phyloP scores from a whole-genome alignment of 2,888 invertebrate genomes.

The Dynastes maya region DNA sequence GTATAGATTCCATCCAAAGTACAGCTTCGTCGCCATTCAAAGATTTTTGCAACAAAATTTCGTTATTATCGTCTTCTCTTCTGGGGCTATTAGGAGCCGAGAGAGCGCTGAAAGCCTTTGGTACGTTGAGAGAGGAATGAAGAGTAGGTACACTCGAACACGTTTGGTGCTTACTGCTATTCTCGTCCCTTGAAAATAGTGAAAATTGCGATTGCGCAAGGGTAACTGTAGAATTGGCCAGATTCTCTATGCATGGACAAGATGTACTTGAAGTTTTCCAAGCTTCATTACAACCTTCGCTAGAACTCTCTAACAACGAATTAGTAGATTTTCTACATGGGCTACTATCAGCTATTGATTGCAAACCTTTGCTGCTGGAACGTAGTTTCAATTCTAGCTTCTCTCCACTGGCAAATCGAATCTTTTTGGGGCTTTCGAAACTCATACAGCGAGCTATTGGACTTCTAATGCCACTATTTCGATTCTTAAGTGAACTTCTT shows the following conservation, averaged over 20 bases:
- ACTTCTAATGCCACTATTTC: slow-evolving; percentile 74
- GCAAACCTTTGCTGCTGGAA: slow-evolving; percentile 68
- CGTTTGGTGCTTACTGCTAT: slow-evolving; percentile 43
- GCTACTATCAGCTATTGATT: slow-evolving; percentile 76
- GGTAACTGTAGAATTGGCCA: slow-evolving; percentile 67
- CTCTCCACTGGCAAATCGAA: slow-evolving; percentile 84
- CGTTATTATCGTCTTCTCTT: slow-evolving; percentile 55
- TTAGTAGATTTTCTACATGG: slow-evolving; percentile 72
- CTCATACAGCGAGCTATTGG: slow-evolving; percentile 81
- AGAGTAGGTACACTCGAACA: slow-evolving; percentile 66
- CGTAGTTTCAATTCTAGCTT: slow-evolving; percentile 74
- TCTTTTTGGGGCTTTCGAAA: slow-evolving; percentile 87
- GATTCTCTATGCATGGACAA: slow-evolving; percentile 81
- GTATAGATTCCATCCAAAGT: slow-evolving; percentile 65
- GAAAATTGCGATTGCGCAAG: slow-evolving; percentile 66
- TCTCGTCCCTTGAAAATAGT: slow-evolving; percentile 61
- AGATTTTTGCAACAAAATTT: slow-evolving; percentile 59
- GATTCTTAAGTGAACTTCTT: slow-evolving; percentile 81
- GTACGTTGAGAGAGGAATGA: slow-evolving; percentile 62
- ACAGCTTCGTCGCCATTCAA: slow-evolving; percentile 62
- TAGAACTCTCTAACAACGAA: slow-evolving; percentile 71
- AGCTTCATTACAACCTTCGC: slow-evolving; percentile 69
- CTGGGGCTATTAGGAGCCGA: slow-evolving; percentile 66
- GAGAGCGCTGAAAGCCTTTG: slow-evolving; percentile 61
- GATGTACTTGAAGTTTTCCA: slow-evolving; percentile 76